These are phyloP conservation scores for Drosophila quinaria DNA, from an alignment of 2,888 invertebrate species.

Conservation along the genomic window DNA sequence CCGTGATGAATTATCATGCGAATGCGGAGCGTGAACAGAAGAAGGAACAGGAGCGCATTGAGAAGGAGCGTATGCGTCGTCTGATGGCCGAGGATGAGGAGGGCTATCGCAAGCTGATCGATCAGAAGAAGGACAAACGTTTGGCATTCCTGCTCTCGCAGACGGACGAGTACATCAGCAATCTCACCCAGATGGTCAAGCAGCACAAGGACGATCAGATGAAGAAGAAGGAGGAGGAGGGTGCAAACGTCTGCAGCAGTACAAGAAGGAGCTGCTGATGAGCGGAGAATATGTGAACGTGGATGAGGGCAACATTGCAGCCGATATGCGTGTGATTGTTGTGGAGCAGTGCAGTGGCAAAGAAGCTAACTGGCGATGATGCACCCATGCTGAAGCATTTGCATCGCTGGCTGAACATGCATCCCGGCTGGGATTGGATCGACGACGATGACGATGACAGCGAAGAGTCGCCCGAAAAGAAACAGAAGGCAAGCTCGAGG, in stretches of 20 bases:
- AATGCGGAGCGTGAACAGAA: slow-evolving; percentile 99
- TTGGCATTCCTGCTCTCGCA: slow-evolving; percentile 98
- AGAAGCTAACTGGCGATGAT: slow-evolving; percentile 91
- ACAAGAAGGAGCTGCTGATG: slow-evolving; percentile 89
- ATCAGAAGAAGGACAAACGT: slow-evolving; percentile 99
- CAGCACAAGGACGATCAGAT: slow-evolving; percentile 97
- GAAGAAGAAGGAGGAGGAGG: slow-evolving; percentile 95
- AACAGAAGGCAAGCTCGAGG: slow-evolving; percentile 54
- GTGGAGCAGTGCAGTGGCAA: slow-evolving; percentile 94
- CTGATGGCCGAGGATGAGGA: slow-evolving; percentile 99
- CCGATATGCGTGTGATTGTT: slow-evolving; percentile 94
- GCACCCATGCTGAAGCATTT: slow-evolving; percentile 95
- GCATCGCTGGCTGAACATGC: slow-evolving; percentile 94
- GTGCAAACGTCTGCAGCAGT: slow-evolving; percentile 92
- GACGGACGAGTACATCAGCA: slow-evolving; percentile 99
- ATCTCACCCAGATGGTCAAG: slow-evolving; percentile 98
- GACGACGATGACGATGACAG: slow-evolving; percentile 92
- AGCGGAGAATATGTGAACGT: slow-evolving; percentile 89
- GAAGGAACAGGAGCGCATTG: slow-evolving; percentile 99
- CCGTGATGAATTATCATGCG: slow-evolving; percentile 98
- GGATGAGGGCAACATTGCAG: slow-evolving; percentile 92
- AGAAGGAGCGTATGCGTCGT: slow-evolving; percentile 99
- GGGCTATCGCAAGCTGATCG: slow-evolving; percentile 99
- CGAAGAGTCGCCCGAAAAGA: slow-evolving; percentile 86
- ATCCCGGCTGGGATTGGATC: slow-evolving; percentile 97